These are phyloP conservation scores for Xestia c-nigrum DNA, from an alignment of 2,888 invertebrate species.

Conservation along the genomic window DNA sequence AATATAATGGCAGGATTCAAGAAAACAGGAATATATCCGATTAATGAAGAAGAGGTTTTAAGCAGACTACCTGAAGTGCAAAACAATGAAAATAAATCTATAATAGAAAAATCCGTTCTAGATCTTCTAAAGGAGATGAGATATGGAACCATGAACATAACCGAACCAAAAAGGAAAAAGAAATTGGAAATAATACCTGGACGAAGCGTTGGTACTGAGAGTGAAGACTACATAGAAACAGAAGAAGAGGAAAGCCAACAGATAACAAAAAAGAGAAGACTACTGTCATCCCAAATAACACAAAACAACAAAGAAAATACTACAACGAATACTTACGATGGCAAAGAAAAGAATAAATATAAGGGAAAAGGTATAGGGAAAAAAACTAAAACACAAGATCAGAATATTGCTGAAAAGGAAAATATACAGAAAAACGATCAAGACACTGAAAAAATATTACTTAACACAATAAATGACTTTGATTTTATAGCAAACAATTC, in stretches of 20 bases:
- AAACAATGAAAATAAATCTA: conserved; percentile 32
- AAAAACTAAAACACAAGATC: conserved; percentile 50
- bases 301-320: conserved; percentile 46
- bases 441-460: conserved; percentile 49
- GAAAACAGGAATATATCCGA: conserved; percentile 43
- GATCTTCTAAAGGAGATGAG: conserved; percentile 40
- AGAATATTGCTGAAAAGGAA: conserved; percentile 50
- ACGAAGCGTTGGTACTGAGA: conserved; percentile 34
- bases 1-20: conserved; percentile 66
- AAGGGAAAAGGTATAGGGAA: conserved; percentile 50
- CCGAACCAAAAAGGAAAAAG: conserved; percentile 41
- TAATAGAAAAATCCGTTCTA: conserved; percentile 27
- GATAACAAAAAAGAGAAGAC: conserved; percentile 46
- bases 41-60: conserved; percentile 28
- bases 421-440: conserved; percentile 42
- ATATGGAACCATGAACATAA: conserved; percentile 43
- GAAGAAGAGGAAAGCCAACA: conserved; percentile 40
- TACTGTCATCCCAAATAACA: conserved; percentile 42
- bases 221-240: conserved; percentile 29
- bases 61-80: conserved; percentile 32
- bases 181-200: conserved; percentile 38
- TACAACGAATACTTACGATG: conserved; percentile 43
- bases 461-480: conserved; percentile 49
- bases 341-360: conserved; percentile 47
- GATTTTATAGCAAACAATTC: conserved; percentile 49